Evolutionary conservation across 92 coral and sea anemone species (phyloP).

Genomic region (Porites divaricata): DNA sequence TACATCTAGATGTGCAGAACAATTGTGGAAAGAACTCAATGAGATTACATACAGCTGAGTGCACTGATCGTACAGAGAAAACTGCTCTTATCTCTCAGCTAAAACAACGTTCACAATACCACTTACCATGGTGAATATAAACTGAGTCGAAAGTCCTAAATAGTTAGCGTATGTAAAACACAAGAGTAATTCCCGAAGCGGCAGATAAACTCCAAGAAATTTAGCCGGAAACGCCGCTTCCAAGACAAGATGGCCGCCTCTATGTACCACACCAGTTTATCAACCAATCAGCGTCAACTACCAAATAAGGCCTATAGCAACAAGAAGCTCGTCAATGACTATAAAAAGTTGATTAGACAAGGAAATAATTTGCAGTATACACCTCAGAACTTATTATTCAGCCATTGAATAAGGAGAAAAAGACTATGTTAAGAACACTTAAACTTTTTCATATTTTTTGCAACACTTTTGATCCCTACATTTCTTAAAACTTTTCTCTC

Average conservation of each 20-base stretch:
- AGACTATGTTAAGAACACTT: too few relatives aligned
- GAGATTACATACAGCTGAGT: slow-evolving; percentile 1
- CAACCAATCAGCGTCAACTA: slow-evolving; percentile 74
- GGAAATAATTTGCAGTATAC: not conserved
- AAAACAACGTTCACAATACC: slow-evolving; percentile 22
- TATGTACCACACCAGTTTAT: slow-evolving; percentile 57
- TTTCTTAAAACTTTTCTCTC: not conserved
- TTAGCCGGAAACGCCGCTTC: slow-evolving; percentile 87
- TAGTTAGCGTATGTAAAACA: slow-evolving; percentile 9
- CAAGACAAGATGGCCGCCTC: slow-evolving; percentile 96
- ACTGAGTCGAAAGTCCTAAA: slow-evolving; percentile 47
- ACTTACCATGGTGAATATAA: slow-evolving; percentile 82
- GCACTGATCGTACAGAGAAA: slow-evolving; percentile 41
- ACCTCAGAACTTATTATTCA: not conserved
- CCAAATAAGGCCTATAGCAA: slow-evolving; percentile 77
- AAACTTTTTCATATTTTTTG: too few relatives aligned
- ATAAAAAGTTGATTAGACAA: not conserved
- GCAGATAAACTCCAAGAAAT: slow-evolving; percentile 55
- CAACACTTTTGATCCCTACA: not conserved
- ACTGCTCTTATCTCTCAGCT: slow-evolving; percentile 62
- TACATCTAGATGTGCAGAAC: not conserved
- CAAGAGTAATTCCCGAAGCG: slow-evolving; percentile 28
- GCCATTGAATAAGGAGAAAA: not conserved
- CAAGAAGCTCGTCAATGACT: slow-evolving; percentile 1
- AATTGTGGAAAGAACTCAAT: not conserved